Base-by-base conservation (phyloP, 1,140 invertebrate genomes). In the Drosophila suzukii region DNA sequence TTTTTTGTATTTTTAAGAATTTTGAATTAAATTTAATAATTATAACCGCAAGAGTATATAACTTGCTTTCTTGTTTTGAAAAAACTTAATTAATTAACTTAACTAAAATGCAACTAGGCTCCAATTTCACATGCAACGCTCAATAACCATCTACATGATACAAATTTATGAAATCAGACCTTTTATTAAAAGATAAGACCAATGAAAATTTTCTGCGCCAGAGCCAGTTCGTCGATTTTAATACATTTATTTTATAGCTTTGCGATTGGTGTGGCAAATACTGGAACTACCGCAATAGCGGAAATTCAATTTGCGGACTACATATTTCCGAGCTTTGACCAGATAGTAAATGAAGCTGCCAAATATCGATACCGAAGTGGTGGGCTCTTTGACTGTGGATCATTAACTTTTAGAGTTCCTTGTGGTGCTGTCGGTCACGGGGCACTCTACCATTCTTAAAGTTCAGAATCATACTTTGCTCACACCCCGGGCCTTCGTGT, bases 291-390 rank as follows among this genome's bases (percentile, higher is more conserved):
- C 3, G 97, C 98, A 0, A 98, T 99, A 71, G 98, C 98, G 15
- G 99, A 99, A 94, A 99, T 99, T 89, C 99, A 99, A 93, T 99
- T 99, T 94, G 98, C 98, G 7, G 99, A 99, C 93, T 99, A 99
- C 88, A 99, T 99, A 76, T 99, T 97, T 92, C 99, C 99, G 15
- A 99, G 98, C 1, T 99, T 99, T 93, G 99, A 99, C 94, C 99
- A 99, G 95, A 91, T 97, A 70, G 95, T 97, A 17, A 97, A 97
- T 92, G 97, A 97, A 94, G 98, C 98, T 7, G 98, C 98, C 0
- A 99, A 99, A 93, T 96, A 95, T 75, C 94, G 99, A 17, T 99
- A 99, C 92, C 94, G 99, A 57, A 98, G 97, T 78, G 99, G 98
- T 4, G 96, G 96, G 51, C 92, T 95, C 77, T 99, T 97, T 91